Conservation (phyloP, 2,113 vertebrate species). For the Aegithalos caudatus region DNA sequence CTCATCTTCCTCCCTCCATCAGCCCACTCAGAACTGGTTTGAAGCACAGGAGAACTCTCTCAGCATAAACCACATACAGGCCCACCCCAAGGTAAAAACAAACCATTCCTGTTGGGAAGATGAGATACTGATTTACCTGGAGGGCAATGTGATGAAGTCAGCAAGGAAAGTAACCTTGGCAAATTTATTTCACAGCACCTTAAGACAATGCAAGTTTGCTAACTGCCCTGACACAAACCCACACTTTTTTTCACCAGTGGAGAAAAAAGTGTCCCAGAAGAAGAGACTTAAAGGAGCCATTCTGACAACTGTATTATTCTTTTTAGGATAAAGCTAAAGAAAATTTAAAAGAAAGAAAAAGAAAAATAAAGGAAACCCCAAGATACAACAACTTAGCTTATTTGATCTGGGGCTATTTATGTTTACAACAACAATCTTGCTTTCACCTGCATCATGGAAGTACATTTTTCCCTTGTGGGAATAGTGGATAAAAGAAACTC, state of each 20-base stretch:
- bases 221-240: not conserved
- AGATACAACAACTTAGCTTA: not conserved
- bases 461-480: not conserved
- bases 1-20: not conserved
- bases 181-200: not conserved
- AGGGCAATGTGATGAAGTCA: not conserved
- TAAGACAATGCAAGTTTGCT: not conserved
- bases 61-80: not conserved
- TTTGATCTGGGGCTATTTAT: not conserved
- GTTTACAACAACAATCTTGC: not conserved
- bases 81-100: not conserved
- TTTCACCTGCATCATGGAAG: not conserved
- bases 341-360: too few relatives aligned
- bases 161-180: not conserved
- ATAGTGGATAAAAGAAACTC: not conserved
- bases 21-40: not conserved
- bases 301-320: not conserved
- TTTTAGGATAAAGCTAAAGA: not conserved
- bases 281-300: not conserved
- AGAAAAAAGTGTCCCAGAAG: not conserved
- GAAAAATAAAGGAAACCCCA: fast-evolving
- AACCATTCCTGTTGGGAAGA: not conserved
- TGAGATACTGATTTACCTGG: not conserved
- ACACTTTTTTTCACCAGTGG: not conserved
- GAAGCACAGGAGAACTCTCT: not conserved